Conservation (phyloP, 2,797 vertebrate species). For the Zalophus californianus region DNA sequence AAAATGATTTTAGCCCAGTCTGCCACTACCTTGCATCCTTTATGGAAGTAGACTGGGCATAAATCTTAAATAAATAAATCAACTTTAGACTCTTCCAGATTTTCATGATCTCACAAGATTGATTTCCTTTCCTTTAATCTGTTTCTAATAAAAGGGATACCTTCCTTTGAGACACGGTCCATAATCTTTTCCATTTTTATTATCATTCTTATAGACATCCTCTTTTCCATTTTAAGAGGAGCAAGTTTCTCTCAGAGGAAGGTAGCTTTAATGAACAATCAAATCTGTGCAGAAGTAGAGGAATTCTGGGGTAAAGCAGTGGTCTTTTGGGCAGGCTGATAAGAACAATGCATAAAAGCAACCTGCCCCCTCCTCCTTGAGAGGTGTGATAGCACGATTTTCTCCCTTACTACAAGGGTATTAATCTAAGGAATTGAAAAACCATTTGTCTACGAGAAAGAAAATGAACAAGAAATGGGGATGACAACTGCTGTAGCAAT, state of each 20-base stretch:
- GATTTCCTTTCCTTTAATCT: conserved; percentile 57
- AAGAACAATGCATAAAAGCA: background rate
- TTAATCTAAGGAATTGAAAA: background rate
- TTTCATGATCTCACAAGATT: conserved; percentile 57
- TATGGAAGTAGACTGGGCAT: background rate
- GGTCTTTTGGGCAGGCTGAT: rapidly evolving
- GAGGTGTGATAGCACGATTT: background rate
- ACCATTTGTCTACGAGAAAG: background rate
- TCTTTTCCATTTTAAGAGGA: background rate
- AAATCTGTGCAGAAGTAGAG: background rate
- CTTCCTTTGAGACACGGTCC: background rate
- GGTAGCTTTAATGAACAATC: background rate
- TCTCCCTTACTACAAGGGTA: background rate
- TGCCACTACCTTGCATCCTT: background rate
- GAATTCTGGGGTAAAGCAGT: background rate
- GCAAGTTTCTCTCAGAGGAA: background rate
- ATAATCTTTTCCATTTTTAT: background rate
- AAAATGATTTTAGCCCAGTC: background rate
- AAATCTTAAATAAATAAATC: conserved; percentile 58
- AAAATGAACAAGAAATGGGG: background rate
- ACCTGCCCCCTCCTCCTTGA: background rate
- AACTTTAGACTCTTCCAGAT: background rate
- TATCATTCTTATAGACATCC: background rate
- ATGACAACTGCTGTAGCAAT: background rate
- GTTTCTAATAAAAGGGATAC: conserved; percentile 60